A percentile compares a stretch with the other conserved stretches of the same genome.
Evolutionary conservation across 2,113 vertebrate genomes (phyloP).

Genomic region (Hippolais icterina): DNA sequence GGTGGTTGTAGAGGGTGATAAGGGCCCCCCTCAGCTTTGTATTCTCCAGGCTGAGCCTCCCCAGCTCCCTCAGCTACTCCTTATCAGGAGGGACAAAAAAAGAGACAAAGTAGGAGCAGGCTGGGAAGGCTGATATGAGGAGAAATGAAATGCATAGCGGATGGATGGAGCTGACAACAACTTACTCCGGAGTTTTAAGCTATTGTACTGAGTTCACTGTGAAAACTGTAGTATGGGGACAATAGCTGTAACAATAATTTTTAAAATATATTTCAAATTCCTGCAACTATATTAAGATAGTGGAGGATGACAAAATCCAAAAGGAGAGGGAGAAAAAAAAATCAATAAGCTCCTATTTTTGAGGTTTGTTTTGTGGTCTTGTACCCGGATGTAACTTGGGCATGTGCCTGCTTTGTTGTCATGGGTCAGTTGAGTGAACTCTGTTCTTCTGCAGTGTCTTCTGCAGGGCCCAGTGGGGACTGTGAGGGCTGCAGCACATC

Average conservation of each 20-base stretch:
- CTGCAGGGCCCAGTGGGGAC: neutral
- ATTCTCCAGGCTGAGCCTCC: neutral
- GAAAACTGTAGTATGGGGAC: neutral
- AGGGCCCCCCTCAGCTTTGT: neutral
- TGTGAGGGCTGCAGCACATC: neutral
- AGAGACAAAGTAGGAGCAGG: neutral
- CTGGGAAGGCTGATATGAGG: neutral
- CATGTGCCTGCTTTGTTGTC: neutral
- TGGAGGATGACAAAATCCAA: neutral
- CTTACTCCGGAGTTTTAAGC: neutral
- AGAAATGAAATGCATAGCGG: accelerated
- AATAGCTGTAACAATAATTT: neutral
- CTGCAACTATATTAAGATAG: neutral
- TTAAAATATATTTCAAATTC: neutral
- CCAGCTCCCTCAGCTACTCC: neutral
- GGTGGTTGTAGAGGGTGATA: neutral
- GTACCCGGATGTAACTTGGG: neutral
- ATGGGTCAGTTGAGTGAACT: neutral
- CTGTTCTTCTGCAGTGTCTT: neutral
- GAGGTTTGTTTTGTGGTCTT: neutral
- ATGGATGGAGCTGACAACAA: neutral
- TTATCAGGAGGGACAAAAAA: neutral
- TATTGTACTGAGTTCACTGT: neutral
- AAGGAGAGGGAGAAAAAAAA: neutral
- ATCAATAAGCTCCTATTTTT: neutral